Percentiles rank a stretch among this genome's conserved stretches.
Conservation (phyloP, 2,888 invertebrate genomes). For the Chrysolina oricalcia region DNA sequence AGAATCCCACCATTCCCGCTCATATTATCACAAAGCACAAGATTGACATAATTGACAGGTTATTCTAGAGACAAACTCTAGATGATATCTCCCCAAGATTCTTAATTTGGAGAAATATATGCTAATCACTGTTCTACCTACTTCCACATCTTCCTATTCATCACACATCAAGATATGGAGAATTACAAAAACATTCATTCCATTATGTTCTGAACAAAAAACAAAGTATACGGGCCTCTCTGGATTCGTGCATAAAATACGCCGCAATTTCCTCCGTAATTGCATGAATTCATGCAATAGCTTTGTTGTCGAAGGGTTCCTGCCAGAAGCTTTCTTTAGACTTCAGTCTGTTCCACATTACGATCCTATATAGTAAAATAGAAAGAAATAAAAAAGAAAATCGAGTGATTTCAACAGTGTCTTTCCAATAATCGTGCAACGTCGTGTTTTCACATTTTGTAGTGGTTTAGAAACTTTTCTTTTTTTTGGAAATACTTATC, state of each 20-base stretch:
- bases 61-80: too few species aligned
- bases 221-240: slow-evolving; percentile 33
- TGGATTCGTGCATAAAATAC: slow-evolving; percentile 32
- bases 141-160: not conserved
- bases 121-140: too few species aligned
- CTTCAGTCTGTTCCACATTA: not conserved
- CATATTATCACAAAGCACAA: too few species aligned
- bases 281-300: slow-evolving; percentile 45
- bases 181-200: not conserved
- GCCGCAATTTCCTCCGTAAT: slow-evolving; percentile 33
- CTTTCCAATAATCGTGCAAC: too few species aligned
- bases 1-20: too few species aligned
- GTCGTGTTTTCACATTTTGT: too few species aligned
- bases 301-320: slow-evolving; percentile 1
- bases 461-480: too few species aligned
- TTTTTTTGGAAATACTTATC: too few species aligned
- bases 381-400: not conserved
- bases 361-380: not conserved
- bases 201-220: not conserved
- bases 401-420: too few species aligned
- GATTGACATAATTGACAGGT: too few species aligned
- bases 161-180: not conserved
- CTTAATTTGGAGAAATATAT: too few species aligned
- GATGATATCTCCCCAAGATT: too few species aligned
- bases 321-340: not conserved